Conservation (phyloP, 2,888 invertebrate genomes). For the Euplagia quadripunctaria region DNA sequence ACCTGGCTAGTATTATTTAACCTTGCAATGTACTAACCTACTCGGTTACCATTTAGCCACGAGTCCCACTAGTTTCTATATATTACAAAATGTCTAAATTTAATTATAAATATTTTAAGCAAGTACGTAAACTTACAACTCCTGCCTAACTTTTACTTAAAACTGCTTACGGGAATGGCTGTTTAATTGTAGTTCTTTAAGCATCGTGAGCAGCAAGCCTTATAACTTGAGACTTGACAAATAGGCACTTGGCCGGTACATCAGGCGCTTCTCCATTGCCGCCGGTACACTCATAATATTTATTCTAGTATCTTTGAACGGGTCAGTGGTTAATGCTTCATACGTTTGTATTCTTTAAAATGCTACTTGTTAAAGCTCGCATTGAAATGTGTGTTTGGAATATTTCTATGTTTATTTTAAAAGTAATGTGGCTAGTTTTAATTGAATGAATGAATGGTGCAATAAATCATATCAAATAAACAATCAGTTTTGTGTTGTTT, state of each 20-base stretch:
- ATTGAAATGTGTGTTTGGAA: neutral
- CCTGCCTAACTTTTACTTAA: neutral
- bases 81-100: too few species aligned
- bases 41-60: too few species aligned
- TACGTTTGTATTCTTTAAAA: conserved; percentile 2
- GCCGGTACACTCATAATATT: conserved; percentile 40
- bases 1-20: too few species aligned
- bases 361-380: neutral
- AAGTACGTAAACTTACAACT: neutral
- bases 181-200: neutral
- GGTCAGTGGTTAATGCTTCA: conserved; percentile 39
- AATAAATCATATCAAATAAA: too few species aligned
- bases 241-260: conserved; percentile 47
- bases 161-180: neutral
- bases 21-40: too few species aligned
- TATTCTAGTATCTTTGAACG: conserved; percentile 42
- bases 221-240: conserved; percentile 47
- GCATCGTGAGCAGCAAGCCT: conserved; percentile 34
- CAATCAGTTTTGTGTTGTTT: too few species aligned
- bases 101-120: too few species aligned
- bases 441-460: too few species aligned
- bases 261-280: conserved; percentile 40
- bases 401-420: neutral
- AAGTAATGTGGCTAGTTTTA: too few species aligned
- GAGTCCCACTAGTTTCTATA: too few species aligned